Conservation (phyloP, 2,888 invertebrate species). For the Linnaemya vulpina region DNA sequence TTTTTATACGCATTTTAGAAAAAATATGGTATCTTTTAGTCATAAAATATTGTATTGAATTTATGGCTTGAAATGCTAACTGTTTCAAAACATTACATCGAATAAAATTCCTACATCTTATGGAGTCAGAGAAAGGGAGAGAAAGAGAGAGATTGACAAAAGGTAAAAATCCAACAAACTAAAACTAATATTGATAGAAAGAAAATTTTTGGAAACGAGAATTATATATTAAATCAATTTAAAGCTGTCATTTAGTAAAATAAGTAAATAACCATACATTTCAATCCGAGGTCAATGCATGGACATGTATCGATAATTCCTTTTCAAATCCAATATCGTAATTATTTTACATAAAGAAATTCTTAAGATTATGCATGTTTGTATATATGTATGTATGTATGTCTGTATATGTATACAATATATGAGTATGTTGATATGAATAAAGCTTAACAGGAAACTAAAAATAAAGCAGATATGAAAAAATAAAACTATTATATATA, state of each 20-base stretch:
- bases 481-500: slow-evolving; percentile 30
- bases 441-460: slow-evolving; percentile 52
- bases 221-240: slow-evolving; percentile 7
- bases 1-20: no score
- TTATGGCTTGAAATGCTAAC: no score
- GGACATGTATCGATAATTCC: neutral
- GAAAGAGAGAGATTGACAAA: neutral
- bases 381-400: neutral
- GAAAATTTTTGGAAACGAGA: slow-evolving; percentile 11
- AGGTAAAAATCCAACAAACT: neutral
- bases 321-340: slow-evolving; percentile 51
- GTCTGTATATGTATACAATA: no score
- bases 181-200: neutral
- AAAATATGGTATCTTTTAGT: no score
- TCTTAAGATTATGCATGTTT: slow-evolving; percentile 25
- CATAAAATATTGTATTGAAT: no score
- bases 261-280: slow-evolving; percentile 12
- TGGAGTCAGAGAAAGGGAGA: neutral
- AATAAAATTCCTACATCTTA: no score
- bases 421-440: slow-evolving; percentile 28
- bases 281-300: slow-evolving; percentile 16
- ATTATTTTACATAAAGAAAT: slow-evolving; percentile 47
- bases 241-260: slow-evolving; percentile 30
- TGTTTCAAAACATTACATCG: no score
- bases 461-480: slow-evolving; percentile 27